phyloP scores from a whole-genome alignment of 2,797 vertebrate genomes.

The Sebastes matsubarae region DNA sequence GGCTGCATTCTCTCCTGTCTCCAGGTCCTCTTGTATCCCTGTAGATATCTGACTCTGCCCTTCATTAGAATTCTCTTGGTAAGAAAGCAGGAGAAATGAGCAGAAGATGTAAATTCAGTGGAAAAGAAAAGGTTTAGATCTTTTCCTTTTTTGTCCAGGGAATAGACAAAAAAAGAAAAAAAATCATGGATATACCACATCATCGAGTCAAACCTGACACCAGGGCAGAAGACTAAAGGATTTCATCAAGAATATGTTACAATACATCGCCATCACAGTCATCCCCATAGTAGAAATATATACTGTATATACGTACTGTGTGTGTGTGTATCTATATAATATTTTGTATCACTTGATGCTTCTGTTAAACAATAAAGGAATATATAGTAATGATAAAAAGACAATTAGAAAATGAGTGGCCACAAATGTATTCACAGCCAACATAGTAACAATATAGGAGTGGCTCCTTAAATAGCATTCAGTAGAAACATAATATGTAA shows the following conservation, averaged over 20 bases:
- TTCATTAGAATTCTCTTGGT: conserved; percentile 99
- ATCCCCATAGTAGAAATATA: conserved; percentile 1
- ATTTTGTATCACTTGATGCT: neutral
- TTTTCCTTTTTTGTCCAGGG: conserved; percentile 81
- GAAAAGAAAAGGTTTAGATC: conserved; percentile 96
- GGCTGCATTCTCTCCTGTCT: conserved; percentile 96
- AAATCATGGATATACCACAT: conserved; percentile 68
- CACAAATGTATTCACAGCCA: neutral
- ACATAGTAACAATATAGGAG: neutral
- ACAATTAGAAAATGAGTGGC: neutral
- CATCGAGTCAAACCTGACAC: conserved; percentile 78
- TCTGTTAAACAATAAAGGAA: conserved; percentile 2
- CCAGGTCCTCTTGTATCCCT: conserved; percentile 94
- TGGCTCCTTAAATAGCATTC: neutral
- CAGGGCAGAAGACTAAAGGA: conserved; percentile 64
- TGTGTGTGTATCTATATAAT: too few relatives aligned
- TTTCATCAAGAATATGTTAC: conserved; percentile 60
- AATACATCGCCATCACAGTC: conserved; percentile 52
- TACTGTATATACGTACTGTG: neutral
- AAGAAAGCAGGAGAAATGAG: conserved; percentile 94
- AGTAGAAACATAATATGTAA: neutral
- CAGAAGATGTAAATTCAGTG: conserved; percentile 95
- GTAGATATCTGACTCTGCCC: conserved; percentile 91
- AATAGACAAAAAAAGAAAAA: conserved; percentile 67
- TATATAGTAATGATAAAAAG: neutral